Conservation (phyloP, 64 coral and sea anemone species). For the Montipora foliosa region DNA sequence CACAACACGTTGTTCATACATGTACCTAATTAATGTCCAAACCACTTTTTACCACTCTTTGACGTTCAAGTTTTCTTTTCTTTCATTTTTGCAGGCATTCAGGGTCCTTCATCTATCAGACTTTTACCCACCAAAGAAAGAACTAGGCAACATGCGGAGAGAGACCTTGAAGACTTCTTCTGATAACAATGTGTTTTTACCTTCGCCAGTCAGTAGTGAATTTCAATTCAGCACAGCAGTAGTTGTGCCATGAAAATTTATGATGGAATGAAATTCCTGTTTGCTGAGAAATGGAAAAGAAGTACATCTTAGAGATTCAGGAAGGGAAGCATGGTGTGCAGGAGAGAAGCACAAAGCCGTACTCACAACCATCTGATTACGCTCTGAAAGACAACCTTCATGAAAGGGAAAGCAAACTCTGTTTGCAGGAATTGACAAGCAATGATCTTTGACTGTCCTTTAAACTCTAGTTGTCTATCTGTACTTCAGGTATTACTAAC, state of each 20-base stretch:
- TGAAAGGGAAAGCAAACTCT: neutral
- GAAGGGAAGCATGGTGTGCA: neutral
- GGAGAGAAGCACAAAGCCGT: neutral
- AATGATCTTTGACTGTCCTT: neutral
- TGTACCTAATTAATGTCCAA: too few relatives aligned
- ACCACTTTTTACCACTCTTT: too few relatives aligned
- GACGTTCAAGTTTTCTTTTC: neutral
- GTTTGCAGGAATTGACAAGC: neutral
- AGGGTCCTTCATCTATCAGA: slow-evolving; percentile 22
- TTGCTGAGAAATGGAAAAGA: neutral
- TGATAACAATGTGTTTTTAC: slow-evolving; percentile 18
- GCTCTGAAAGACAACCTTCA: neutral
- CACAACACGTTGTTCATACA: too few relatives aligned
- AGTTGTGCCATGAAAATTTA: neutral
- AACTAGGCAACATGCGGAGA: neutral
- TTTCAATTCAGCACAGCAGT: neutral
- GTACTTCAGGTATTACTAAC: too few relatives aligned
- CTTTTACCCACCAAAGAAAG: neutral
- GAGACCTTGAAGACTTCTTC: neutral
- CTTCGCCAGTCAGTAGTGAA: slow-evolving; percentile 17
- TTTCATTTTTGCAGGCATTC: neutral
- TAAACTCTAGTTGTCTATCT: too few relatives aligned
- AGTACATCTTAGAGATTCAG: neutral
- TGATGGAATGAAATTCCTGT: neutral
- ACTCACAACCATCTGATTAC: neutral